Evolutionary conservation across 2,797 vertebrate genomes (phyloP).

Genomic region (Gadopsis marmoratus): DNA sequence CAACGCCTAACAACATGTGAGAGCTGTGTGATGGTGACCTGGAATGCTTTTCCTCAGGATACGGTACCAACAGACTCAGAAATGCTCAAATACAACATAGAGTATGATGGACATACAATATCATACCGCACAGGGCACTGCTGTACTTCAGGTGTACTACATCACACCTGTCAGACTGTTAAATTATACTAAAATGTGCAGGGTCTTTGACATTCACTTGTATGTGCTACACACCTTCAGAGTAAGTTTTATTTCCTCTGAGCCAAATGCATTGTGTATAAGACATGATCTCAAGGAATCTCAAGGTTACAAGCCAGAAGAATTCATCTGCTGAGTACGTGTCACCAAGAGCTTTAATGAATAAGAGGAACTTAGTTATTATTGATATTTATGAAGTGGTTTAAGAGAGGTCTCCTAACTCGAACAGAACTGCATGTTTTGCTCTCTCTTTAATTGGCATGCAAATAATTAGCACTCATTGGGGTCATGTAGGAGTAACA

Average conservation of each 20-base stretch:
- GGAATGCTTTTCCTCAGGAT: not conserved
- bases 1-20: not conserved
- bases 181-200: not conserved
- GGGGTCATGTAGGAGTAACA: conserved; percentile 2
- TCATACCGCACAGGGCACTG: not conserved
- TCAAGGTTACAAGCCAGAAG: conserved; percentile 28
- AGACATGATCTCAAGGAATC: not conserved
- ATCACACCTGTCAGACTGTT: not conserved
- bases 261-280: not conserved
- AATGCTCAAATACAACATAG: not conserved
- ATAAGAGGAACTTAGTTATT: not conserved
- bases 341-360: not conserved
- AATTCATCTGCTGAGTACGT: conserved; percentile 16
- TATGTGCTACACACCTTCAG: not conserved
- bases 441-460: conserved; percentile 1
- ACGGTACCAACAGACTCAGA: not conserved
- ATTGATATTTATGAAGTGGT: conserved; percentile 1
- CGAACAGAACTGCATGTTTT: not conserved
- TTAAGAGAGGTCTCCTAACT: not conserved
- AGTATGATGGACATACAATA: not conserved
- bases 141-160: not conserved
- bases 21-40: not conserved
- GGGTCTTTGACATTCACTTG: conserved; percentile 4
- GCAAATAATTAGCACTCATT: conserved; percentile 4
- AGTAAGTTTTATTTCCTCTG: not conserved